These are phyloP conservation scores for Agonopterix arenella DNA, from an alignment of 2,888 invertebrate genomes.

Conservation along the genomic window DNA sequence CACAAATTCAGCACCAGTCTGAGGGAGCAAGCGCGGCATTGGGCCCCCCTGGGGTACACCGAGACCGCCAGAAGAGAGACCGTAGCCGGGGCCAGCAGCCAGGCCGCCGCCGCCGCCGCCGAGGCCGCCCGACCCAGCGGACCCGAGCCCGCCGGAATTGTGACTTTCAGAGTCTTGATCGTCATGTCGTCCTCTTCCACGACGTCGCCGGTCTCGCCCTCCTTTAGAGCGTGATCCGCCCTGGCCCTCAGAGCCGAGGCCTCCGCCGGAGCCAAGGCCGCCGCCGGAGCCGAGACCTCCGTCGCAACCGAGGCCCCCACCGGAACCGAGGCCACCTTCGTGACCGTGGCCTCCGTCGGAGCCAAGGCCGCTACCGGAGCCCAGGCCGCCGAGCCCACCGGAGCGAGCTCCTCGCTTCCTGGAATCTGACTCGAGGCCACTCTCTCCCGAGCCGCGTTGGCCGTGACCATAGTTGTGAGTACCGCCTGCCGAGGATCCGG, in stretches of 20 bases:
- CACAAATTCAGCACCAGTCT: conserved; percentile 38
- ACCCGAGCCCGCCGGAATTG: conserved; percentile 43
- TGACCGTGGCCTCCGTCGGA: conserved; percentile 29
- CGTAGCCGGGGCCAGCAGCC: conserved; percentile 35
- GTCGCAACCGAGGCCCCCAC: conserved; percentile 31
- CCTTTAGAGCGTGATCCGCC: conserved; percentile 38
- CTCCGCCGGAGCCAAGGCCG: conserved; percentile 17
- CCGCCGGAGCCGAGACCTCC: conserved; percentile 16
- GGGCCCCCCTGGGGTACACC: conserved; percentile 64
- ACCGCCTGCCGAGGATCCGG: conserved; percentile 36
- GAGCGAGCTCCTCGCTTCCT: conserved; percentile 56
- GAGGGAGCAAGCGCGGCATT: conserved; percentile 65
- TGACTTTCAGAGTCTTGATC: conserved; percentile 37
- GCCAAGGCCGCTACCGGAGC: conserved; percentile 31
- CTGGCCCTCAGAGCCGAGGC: conserved; percentile 20
- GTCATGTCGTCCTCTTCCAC: conserved; percentile 61
- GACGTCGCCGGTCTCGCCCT: conserved; percentile 55
- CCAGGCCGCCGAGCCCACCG: conserved; percentile 29
- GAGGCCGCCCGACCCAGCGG: conserved; percentile 29
- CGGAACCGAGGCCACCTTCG: conserved; percentile 22
- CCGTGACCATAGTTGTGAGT: conserved; percentile 34
- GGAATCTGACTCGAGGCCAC: conserved; percentile 68
- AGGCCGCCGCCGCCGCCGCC: conserved; percentile 34
- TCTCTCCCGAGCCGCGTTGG: conserved; percentile 54
- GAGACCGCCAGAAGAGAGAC: conserved; percentile 61